Conservation (phyloP, 1,140 invertebrate species). For the Anastatus disparis region DNA sequence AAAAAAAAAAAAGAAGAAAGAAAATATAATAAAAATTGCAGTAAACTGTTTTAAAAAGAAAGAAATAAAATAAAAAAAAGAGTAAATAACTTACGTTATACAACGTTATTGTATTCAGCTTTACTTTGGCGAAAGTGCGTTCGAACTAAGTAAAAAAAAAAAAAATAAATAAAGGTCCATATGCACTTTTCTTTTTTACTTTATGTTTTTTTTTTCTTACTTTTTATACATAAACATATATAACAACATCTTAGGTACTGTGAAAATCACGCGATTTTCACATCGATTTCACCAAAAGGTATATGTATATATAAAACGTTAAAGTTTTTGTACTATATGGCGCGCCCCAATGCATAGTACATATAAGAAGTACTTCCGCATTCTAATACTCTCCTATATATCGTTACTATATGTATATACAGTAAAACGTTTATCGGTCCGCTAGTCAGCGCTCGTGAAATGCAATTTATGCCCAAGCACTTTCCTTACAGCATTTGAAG, state of each 20-base stretch:
- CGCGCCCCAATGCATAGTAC: no score
- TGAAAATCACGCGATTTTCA: slow-evolving; percentile 42
- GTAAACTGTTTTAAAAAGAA: not conserved
- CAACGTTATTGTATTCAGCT: slow-evolving; percentile 29
- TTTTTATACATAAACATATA: no score
- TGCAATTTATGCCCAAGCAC: slow-evolving; percentile 42
- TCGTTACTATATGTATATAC: no score
- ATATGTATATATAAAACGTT: slow-evolving; percentile 6
- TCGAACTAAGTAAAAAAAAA: no score
- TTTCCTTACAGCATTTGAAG: slow-evolving; percentile 24
- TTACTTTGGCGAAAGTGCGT: slow-evolving; percentile 23
- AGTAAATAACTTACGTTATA: slow-evolving; percentile 6
- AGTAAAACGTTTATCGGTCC: slow-evolving; percentile 38
- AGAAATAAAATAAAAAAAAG: not conserved
- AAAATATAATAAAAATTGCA: slow-evolving; percentile 26
- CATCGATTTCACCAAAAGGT: slow-evolving; percentile 36
- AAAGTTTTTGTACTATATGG: no score
- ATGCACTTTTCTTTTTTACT: no score
- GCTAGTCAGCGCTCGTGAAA: slow-evolving; percentile 44
- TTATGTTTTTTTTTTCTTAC: no score
- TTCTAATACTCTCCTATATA: no score
- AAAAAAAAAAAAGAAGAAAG: slow-evolving; percentile 4
- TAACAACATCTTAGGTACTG: no score
- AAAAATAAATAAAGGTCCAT: no score
- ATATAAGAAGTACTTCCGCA: slow-evolving; percentile 41